Evolutionary conservation across 1,140 invertebrate species (phyloP), one percentile per base, ranked within the genome.

Genomic region (Aphaenogaster ashmeadi): DNA sequence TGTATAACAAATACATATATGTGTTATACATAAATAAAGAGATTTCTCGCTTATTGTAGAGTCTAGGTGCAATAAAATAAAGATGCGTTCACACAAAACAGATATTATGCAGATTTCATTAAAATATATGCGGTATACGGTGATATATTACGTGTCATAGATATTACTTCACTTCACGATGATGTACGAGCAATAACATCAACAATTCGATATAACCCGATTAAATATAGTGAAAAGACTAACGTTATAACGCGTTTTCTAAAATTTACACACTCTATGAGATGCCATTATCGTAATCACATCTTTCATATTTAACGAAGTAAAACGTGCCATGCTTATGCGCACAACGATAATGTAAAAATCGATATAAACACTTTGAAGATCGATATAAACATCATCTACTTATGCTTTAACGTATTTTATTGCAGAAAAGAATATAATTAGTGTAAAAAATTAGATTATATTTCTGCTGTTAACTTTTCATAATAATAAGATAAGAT

Each of bases 71-170:
- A 47, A n/a, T 79, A 33, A 66, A 66, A 79, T 50, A 44, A 44
- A 79, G 41, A 66, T 62, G 4, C 47, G 47, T 2, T 27, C 21
- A 11, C 33, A 54, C 15, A 78, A 47, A 33, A 64, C 41, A 47
- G 9, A 11, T 13, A 79, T 78, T 78, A 78, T 78, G 58, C 27
- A 62, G 41, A 78, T 79, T 62, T 79, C 56, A 78, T 62, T 50
- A 64, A 27, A 36, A 27, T 74, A 44, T 7, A 27, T 36, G 54
- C 13, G 3, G 11, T 60, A 60, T 75, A 84, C 18, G 18, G 27
- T 13, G 52, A 84, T 83, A 74, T 74, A 84, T 84, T 47, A 52
- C 54, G 11, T 84, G 36, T 54, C 44, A 75, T 74, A 60, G 69
- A 60, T 84, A 74, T 84, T 74, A 18, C 56, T 74, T 50, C 38